Conservation (phyloP, 2,797 vertebrate species). For the Martes flavigula region DNA sequence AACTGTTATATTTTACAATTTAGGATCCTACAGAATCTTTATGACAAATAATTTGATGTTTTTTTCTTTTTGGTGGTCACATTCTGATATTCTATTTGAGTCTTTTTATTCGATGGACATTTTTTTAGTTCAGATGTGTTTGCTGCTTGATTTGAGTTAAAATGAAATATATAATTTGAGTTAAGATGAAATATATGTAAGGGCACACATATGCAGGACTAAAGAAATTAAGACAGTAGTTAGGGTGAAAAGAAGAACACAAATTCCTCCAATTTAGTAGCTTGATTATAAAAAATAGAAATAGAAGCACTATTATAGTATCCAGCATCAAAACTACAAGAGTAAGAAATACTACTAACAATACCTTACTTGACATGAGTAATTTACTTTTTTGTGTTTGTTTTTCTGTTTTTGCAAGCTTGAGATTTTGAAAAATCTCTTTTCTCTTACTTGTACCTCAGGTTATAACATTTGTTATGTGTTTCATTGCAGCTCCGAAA, state of each 20-base stretch:
- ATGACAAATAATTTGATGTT: background rate
- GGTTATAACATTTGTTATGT: slow-evolving; percentile 54
- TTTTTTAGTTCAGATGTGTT: background rate
- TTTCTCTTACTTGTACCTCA: background rate
- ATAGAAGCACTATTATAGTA: background rate
- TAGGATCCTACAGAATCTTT: background rate
- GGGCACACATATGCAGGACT: background rate
- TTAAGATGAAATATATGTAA: slow-evolving; percentile 6
- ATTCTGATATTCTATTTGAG: slow-evolving; percentile 5
- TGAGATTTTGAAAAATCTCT: background rate
- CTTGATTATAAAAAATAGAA: background rate
- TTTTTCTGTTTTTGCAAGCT: background rate
- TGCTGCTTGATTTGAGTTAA: background rate
- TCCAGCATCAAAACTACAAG: background rate
- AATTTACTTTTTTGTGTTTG: slow-evolving; percentile 8
- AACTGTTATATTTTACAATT: slow-evolving; percentile 21
- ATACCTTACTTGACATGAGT: background rate
- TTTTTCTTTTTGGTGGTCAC: background rate
- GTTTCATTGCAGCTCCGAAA: slow-evolving; percentile 72
- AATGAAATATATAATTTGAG: background rate
- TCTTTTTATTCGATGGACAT: background rate
- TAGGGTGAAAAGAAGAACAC: background rate
- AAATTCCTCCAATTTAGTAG: background rate
- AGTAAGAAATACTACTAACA: background rate
- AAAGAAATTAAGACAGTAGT: background rate